Evolutionary conservation across 2,888 invertebrate species (phyloP), one percentile per base, ranked within the genome.

Genomic region (Therioaphis trifolii): DNA sequence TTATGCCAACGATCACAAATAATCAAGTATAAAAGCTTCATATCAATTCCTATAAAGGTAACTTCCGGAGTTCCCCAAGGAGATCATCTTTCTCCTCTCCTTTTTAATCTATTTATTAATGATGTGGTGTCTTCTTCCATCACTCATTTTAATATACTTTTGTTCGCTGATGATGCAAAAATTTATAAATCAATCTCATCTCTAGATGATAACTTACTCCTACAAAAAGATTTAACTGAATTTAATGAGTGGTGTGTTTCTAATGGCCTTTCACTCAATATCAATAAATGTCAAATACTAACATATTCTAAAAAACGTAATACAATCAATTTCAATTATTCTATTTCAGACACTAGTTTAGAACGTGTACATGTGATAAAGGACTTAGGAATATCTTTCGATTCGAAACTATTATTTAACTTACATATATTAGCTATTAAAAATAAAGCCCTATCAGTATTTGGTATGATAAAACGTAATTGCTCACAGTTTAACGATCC

Each of bases 211-310:
- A 27, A 14, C 15, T 4, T 24, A 49, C 49, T 46, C 1, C 71
- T 71, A 24, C 71, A 71, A 40, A 21, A 55, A 52, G n/a, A 74
- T 74, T 21, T 55, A 75, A 35, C 4, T 58, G 2, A n/a, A 58
- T 75, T 75, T 75, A 75, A 58, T n/a, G 40, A 58, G 18, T 75
- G 40, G 40, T 75, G 58, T 15, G 40, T 58, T 75, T 71, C 18
- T 18, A 71, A 71, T 71, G 71, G 49, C 49, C 71, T 71, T 27
- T 71, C 49, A 18, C 40, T 46, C 4, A 71, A 35, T 4, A 15
- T 63, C 18, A 29, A 63, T 18, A 29, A 63, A 63, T 63, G 29
- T 29, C 27, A 63, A 63, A 63, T 63, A 27, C 7, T 63, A 29
- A 63, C 29, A 18, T 63, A 61, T 61, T 61, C 18, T 61, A 29